Evolutionary conservation across 2,113 vertebrate species (phyloP), one percentile per base, ranked within the genome.

Genomic region (Cryptoleucopteryx plumbea): DNA sequence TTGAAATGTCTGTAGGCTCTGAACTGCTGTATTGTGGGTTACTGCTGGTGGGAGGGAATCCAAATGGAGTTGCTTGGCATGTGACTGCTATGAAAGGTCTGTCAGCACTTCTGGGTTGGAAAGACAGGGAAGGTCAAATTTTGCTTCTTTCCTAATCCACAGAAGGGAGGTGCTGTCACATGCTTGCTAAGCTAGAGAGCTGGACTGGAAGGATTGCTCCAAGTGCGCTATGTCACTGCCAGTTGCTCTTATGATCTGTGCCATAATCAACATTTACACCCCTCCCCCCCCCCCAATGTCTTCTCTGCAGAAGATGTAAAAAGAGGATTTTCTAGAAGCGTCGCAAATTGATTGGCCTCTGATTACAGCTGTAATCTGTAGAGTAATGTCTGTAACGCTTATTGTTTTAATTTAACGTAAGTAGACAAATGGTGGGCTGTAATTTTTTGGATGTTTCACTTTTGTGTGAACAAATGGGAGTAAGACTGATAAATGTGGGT

Each of bases 161-260:
- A 11, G 62, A 31, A 58, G 68, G 80, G 40, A 70, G 59, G 34
- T 29, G 79, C 65, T 94, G 43, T 66, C 34, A 1, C 5, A 0
- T 0, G 10, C 62, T 74, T 9, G 47, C 75, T 47, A 12, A 58
- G 73, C 47, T 6, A 10, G 38, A 14, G 52, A 34, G 72, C 80
- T 42, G 81, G 22, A 5, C 52, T 52, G 82, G 84, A 12, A 40
- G 73, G 73, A 11, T n/a, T 4, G 50, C 63, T 65, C 21, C 43
- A 11, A 23, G 34, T 7, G 4, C 0, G 1, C 36, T 40, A 0
- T 3, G 3, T 27, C 10, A 3, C 59, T 62, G 31, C 38, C 32
- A 11, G n/a, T 5, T 52, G 45, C 68, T 80, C 38, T 22, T 6
- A 0, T 1, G 25, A 10, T 23, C 80, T 19, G 16, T 63, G 59